Evolutionary conservation across 2,113 vertebrate species (phyloP).

Genomic region (Megalops atlanticus): DNA sequence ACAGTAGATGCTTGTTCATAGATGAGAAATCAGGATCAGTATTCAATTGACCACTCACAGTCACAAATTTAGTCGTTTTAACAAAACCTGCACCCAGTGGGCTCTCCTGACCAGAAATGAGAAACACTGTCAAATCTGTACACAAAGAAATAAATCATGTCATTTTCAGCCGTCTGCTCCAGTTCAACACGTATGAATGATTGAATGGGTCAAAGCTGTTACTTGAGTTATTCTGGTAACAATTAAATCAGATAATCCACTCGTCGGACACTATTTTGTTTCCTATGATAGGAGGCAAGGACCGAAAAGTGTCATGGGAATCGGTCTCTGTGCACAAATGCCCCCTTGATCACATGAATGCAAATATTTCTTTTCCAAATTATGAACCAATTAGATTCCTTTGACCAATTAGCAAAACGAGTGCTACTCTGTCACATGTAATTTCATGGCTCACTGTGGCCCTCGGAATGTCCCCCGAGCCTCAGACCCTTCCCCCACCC

Average conservation of each 20-base stretch:
- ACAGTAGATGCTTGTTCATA: background rate
- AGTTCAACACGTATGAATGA: background rate
- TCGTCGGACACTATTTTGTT: background rate
- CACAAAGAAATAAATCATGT: background rate
- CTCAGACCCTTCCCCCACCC: slow-evolving; percentile 38
- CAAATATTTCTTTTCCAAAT: slow-evolving; percentile 26
- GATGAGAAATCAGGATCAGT: background rate
- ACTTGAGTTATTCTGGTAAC: slow-evolving; percentile 11
- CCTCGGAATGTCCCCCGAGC: slow-evolving; percentile 35
- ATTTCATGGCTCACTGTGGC: slow-evolving; percentile 55
- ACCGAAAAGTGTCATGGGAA: slow-evolving; percentile 13
- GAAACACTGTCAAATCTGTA: background rate
- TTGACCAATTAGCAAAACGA: slow-evolving; percentile 71
- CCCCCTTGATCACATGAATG: slow-evolving; percentile 42
- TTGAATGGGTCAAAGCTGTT: background rate
- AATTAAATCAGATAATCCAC: background rate
- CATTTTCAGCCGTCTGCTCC: background rate
- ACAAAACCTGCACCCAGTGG: background rate
- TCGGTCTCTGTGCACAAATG: slow-evolving; percentile 32
- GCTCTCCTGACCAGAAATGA: background rate
- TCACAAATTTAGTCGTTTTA: too few species aligned
- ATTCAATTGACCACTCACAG: too few species aligned
- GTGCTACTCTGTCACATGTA: slow-evolving; percentile 56
- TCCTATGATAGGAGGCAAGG: background rate
- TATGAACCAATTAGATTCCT: slow-evolving; percentile 61